Percentiles rank a stretch among this genome's conserved stretches.
phyloP scores from a whole-genome alignment of 2,797 vertebrate species.

The Emydoidea blandingii region DNA sequence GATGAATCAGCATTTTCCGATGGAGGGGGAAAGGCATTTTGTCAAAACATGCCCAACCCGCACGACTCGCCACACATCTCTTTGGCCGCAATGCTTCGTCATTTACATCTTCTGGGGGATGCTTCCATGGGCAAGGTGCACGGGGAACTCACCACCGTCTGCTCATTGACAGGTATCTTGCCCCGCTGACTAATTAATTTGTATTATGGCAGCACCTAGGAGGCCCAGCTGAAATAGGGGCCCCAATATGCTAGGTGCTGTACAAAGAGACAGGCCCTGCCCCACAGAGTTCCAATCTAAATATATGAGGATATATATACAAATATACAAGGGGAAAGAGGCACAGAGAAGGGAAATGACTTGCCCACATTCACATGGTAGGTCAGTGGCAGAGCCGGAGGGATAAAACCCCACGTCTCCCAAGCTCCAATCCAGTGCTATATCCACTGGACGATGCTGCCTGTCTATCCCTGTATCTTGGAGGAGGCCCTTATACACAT shows the following conservation, averaged over 20 bases:
- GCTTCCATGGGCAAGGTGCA: not conserved
- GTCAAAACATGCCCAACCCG: not conserved
- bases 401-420: not conserved
- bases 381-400: not conserved
- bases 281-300: not conserved
- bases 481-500: not conserved
- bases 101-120: not conserved
- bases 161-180: not conserved
- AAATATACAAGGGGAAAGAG: not conserved
- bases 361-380: not conserved
- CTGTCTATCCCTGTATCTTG: rapidly evolving
- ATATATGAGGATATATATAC: not conserved
- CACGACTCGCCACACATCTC: not conserved
- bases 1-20: not conserved
- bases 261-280: not conserved
- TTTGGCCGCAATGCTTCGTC: not conserved
- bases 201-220: not conserved
- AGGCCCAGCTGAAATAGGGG: not conserved
- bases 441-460: not conserved
- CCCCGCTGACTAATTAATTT: not conserved
- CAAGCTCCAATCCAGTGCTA: not conserved
- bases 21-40: too few relatives aligned
- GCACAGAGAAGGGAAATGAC: not conserved
- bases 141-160: not conserved
- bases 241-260: not conserved